Evolutionary conservation across 2,797 vertebrate genomes (phyloP), one percentile per base, ranked within the genome.

Genomic region (Arnoldichthys spilopterus): DNA sequence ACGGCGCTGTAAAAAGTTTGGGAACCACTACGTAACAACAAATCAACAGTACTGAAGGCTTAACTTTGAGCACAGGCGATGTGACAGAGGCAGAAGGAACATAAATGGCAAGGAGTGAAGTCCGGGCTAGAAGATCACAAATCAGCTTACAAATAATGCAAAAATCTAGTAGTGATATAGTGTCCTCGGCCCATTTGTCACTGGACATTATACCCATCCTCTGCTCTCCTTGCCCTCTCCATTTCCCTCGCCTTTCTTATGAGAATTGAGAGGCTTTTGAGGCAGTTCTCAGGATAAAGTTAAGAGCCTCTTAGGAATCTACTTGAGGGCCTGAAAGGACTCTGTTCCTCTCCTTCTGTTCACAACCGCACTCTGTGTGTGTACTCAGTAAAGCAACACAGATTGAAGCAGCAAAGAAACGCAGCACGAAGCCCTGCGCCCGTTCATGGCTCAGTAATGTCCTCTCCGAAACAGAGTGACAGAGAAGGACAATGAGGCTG

Each of bases 291-390:
- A 83, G 82, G 89, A 87, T 89, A 79, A 69, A 87, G 79, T 83
- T 69, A 81, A 92, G 91, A 85, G 90, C 89, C 87, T 84, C 78
- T 90, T 68, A 91, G 84, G 85, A 89, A 83, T 84, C 86, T 90
- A 90, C 91, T 93, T 72, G 84, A 93, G 89, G 78, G 84, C 87
- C 88, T 85, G 83, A 88, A 79, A 89, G 74, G 72, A 90, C 91
- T 91, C 87, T 85, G 77, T 85, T 86, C 88, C 90, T 87, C 88
- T 90, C 85, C 85, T 49, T 89, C 77, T 77, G 89, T 86, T 83
- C 87, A 88, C 87, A 89, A 88, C 85, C 43, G 24, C 89, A 83
- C 85, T 8, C 4, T 32, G 59, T 8, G 59, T 32, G 28, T 61
- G 59, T 61, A 30, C 30, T 47, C 66, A 64, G 45, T 30, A 28